A percentile compares a stretch with the other conserved stretches of the same genome.
Conservation (phyloP, 35 echinoderm and acorn worm species). For the Apostichopus parvimensis region DNA sequence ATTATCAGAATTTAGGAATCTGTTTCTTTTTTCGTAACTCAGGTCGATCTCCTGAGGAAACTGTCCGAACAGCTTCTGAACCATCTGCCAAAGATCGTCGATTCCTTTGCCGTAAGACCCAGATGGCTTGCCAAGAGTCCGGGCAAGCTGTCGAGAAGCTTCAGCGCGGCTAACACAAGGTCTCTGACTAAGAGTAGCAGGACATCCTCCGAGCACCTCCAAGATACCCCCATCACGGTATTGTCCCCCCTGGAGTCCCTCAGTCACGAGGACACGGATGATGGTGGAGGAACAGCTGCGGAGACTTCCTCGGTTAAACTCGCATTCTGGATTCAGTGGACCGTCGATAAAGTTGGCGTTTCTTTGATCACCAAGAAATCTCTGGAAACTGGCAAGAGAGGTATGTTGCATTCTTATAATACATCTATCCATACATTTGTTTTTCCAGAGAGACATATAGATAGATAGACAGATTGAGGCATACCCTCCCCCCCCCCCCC, state of each 20-base stretch:
- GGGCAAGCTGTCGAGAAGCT: neutral
- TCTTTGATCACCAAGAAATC: slow-evolving; percentile 22
- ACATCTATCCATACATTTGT: too few species aligned
- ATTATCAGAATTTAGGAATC: neutral
- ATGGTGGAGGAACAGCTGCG: slow-evolving; percentile 41
- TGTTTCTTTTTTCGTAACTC: neutral
- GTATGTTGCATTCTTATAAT: neutral
- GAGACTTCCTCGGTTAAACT: slow-evolving; percentile 43
- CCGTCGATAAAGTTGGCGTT: slow-evolving; percentile 77
- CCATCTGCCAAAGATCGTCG: slow-evolving; percentile 8
- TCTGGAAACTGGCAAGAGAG: slow-evolving; percentile 43
- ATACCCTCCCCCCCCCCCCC: too few species aligned
- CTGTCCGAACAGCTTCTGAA: neutral
- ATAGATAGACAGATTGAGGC: too few species aligned
- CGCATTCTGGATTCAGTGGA: slow-evolving; percentile 95
- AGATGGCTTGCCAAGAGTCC: neutral
- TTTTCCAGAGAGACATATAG: too few species aligned
- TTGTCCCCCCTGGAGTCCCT: slow-evolving; percentile 63
- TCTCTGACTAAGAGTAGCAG: slow-evolving; percentile 59
- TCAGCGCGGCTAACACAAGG: neutral
- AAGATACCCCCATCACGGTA: slow-evolving; percentile 48
- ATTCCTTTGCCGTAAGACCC: neutral
- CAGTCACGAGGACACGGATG: slow-evolving; percentile 28
- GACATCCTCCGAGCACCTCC: slow-evolving; percentile 77
- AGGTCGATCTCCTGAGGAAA: slow-evolving; percentile 27